These are phyloP conservation scores for Riparia riparia DNA, from an alignment of 2,113 vertebrate species.

Conservation along the genomic window DNA sequence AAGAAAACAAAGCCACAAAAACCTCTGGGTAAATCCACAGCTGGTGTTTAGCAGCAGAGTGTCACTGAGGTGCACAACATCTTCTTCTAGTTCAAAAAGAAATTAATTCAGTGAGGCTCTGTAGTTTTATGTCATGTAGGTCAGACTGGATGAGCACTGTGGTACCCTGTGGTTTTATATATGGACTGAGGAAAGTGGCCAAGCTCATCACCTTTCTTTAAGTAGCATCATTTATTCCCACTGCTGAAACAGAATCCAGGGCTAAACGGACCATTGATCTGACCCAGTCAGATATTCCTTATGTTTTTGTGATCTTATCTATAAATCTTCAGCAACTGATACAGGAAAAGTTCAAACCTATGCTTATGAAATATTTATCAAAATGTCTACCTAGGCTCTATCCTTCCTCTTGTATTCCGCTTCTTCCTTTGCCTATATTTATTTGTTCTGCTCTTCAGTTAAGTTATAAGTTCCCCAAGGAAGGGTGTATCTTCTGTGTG, in stretches of 20 bases:
- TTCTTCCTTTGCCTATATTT: neutral
- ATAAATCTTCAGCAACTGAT: neutral
- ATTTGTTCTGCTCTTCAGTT: neutral
- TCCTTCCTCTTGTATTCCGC: neutral
- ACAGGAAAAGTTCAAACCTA: neutral
- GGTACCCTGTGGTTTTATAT: constrained; percentile 23
- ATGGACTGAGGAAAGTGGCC: neutral
- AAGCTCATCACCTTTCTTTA: neutral
- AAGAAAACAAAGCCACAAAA: constrained; percentile 46
- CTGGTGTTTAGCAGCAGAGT: neutral
- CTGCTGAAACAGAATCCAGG: neutral
- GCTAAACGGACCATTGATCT: neutral
- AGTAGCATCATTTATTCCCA: neutral
- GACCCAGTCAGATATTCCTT: neutral
- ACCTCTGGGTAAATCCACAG: constrained; percentile 24
- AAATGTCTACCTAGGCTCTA: neutral
- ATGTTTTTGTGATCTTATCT: neutral
- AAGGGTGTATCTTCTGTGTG: neutral
- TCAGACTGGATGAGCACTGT: constrained; percentile 8
- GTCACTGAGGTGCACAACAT: neutral
- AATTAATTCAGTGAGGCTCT: constrained; percentile 50
- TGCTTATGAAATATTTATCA: constrained; percentile 27
- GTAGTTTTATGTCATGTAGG: constrained; percentile 35
- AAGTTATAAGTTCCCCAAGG: neutral
- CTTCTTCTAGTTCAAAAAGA: constrained; percentile 41